phyloP scores from a whole-genome alignment of 2,113 vertebrate species.

The Acrocephalus kingi region DNA sequence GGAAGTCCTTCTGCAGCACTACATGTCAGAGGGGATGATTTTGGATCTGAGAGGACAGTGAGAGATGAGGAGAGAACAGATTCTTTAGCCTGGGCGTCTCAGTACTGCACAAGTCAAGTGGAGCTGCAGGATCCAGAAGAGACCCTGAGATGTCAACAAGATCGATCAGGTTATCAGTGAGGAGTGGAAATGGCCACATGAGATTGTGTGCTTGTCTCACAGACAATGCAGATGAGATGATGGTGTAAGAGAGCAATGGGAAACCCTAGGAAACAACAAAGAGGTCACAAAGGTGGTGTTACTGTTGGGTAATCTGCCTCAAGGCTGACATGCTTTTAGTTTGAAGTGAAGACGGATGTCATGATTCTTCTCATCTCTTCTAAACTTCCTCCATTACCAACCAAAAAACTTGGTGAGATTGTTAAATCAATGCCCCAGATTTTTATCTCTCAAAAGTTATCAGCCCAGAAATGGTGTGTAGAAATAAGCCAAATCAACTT shows the following conservation, averaged over 20 bases:
- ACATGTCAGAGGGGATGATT: not conserved
- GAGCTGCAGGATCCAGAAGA: not conserved
- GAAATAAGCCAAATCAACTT: not conserved
- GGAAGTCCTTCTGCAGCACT: not conserved
- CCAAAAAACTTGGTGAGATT: not conserved
- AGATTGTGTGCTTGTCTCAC: rapidly evolving
- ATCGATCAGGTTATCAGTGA: not conserved
- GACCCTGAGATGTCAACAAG: not conserved
- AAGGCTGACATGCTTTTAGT: not conserved
- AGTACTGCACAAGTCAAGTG: not conserved
- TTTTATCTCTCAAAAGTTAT: not conserved
- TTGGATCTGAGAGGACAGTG: not conserved
- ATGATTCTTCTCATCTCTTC: not conserved
- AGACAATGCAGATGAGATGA: not conserved
- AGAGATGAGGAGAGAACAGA: not conserved
- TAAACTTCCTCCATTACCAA: not conserved
- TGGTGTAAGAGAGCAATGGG: not conserved
- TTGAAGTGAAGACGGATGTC: not conserved
- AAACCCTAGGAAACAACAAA: not conserved
- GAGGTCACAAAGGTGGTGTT: not conserved
- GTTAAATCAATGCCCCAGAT: not conserved
- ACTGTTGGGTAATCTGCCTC: not conserved
- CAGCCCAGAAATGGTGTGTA: not conserved
- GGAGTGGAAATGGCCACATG: not conserved
- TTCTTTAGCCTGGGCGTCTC: not conserved